These are phyloP conservation scores for Spodoptera picta DNA, from an alignment of 2,888 invertebrate species.

Conservation along the genomic window DNA sequence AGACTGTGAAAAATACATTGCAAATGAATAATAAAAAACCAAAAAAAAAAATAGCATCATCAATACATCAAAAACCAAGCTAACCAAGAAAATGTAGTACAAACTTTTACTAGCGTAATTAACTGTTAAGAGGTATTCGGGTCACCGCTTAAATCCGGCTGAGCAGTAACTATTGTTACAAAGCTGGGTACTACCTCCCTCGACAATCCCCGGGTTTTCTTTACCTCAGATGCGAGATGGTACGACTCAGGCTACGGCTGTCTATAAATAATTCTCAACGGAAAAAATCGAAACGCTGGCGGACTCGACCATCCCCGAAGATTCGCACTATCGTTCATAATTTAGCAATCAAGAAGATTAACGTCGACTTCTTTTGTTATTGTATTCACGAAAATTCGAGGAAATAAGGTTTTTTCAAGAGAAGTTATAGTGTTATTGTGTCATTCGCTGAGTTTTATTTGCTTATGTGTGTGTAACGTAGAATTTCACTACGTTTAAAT, in stretches of 20 bases:
- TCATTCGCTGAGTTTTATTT: not conserved
- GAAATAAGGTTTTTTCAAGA: conserved; percentile 11
- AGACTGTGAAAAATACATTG: no score
- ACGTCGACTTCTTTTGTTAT: conserved; percentile 16
- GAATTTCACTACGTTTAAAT: no score
- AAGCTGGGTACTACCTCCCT: conserved; percentile 20
- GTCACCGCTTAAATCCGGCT: conserved; percentile 42
- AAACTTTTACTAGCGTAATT: conserved; percentile 47
- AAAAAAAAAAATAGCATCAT: no score
- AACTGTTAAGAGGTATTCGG: conserved; percentile 40
- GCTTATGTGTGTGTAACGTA: no score
- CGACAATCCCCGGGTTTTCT: conserved; percentile 23
- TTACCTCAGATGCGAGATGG: conserved; percentile 16
- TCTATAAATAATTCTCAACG: conserved; percentile 63
- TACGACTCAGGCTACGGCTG: conserved; percentile 21
- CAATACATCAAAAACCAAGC: conserved; percentile 7
- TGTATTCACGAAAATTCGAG: conserved; percentile 15
- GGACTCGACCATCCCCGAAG: conserved; percentile 37
- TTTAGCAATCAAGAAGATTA: conserved; percentile 51
- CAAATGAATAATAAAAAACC: no score
- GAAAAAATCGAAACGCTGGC: conserved; percentile 60
- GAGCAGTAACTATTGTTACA: conserved; percentile 33
- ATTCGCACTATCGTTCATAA: conserved; percentile 53
- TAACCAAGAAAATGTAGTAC: conserved; percentile 31
- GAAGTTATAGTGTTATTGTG: conserved; percentile 1